phyloP scores from a whole-genome alignment of 92 coral and sea anemone species.

The Meandrina meandrites region DNA sequence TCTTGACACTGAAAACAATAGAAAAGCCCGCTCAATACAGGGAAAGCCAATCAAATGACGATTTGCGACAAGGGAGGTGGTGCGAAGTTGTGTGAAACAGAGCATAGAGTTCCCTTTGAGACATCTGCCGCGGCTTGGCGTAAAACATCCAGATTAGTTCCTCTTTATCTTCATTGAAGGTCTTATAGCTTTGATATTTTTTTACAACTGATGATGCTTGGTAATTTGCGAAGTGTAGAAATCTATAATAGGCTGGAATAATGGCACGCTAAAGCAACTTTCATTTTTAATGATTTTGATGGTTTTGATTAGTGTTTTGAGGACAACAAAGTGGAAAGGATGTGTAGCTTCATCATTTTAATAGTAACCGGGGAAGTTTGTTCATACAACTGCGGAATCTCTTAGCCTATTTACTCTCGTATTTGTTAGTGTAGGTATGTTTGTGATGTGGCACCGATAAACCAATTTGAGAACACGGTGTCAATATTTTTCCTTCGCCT shows the following conservation, averaged over 20 bases:
- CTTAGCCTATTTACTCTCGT: constrained; percentile 66
- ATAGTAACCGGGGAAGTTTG: constrained; percentile 75
- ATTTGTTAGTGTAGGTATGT: constrained; percentile 75
- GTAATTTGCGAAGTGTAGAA: constrained; percentile 44
- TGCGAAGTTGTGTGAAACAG: constrained; percentile 65
- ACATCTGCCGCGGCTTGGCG: constrained; percentile 72
- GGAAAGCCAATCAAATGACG: constrained; percentile 91
- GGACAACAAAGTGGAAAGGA: constrained; percentile 85
- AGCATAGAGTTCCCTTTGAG: constrained; percentile 59
- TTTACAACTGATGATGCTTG: constrained; percentile 44
- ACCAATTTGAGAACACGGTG: constrained; percentile 50
- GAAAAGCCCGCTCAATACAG: constrained; percentile 89
- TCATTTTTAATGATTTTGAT: constrained; percentile 80
- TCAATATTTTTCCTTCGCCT: constrained; percentile 62
- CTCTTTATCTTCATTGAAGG: constrained; percentile 60
- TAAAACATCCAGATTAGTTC: constrained; percentile 69
- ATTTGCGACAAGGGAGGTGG: constrained; percentile 73
- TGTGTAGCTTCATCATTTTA: constrained; percentile 85
- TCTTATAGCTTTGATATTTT: constrained; percentile 51
- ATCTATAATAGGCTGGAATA: constrained; percentile 46
- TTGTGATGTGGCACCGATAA: constrained; percentile 56
- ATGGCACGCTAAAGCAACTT: constrained; percentile 63
- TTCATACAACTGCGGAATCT: constrained; percentile 59
- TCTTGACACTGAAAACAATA: constrained; percentile 81
- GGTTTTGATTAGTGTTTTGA: constrained; percentile 82